Base-by-base conservation (phyloP, 2,113 vertebrate genomes). In the Pavo muticus region DNA sequence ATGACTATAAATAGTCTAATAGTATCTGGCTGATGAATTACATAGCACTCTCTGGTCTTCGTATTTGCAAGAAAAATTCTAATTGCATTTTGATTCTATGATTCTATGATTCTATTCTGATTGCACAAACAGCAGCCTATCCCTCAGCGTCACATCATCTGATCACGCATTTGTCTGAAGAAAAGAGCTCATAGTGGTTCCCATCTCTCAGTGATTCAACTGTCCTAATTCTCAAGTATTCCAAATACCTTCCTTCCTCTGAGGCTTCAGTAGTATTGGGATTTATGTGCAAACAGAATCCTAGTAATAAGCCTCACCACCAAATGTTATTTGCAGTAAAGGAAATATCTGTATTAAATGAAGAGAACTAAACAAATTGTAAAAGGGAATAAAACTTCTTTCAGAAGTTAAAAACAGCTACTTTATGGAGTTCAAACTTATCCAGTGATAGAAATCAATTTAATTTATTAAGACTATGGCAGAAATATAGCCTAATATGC, bases 361-460 rank as follows among this genome's bases (percentile, higher is more conserved):
- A 35, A 85, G 14, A 87, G 37, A 67, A 54, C 60, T 60, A 92
- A 94, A 29, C 47, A 95, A 78, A 92, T 82, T 76, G 21, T 84
- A 67, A 91, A 82, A 79, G 9, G 48, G 23, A 91, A 87, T 65
- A 32, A 78, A 79, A 75, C 75, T 40, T 72, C 79, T 85, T 73
- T 63, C 52, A 60, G 57, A 72, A 73, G 69, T 56, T 86, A 74
- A 90, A 96, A 89, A 89, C 81, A 91, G 24, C n/a, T 70, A 42
- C 21, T 86, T 84, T 73, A 71, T 54, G 21, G 45, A 56, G 40
- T 69, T 77, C 65, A 80, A 42, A 63, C 85, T 86, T 91, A 78
- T 83, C 47, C 85, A 63, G 50, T 84, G 50, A 91, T 90, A 50
- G 80, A 93, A 93, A 91, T 93, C 54, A 91, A 95, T 93, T 90